These are phyloP conservation scores for Hemichromis elongatus DNA, from an alignment of 2,113 vertebrate species.

Conservation along the genomic window DNA sequence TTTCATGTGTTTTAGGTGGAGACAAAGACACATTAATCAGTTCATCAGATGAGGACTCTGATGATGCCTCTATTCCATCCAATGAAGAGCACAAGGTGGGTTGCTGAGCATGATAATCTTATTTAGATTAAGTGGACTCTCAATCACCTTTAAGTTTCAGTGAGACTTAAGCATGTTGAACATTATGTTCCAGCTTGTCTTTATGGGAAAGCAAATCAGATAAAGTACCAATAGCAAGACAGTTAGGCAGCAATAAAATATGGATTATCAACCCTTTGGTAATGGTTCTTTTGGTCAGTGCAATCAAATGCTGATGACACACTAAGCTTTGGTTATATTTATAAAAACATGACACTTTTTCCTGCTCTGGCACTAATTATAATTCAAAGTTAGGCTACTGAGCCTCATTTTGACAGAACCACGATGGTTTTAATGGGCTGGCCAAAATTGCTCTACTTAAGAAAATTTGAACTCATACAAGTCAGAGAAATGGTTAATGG, in stretches of 20 bases:
- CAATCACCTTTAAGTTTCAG: not conserved
- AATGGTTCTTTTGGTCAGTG: not conserved
- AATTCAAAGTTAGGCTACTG: not conserved
- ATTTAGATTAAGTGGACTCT: not conserved
- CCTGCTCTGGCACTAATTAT: not conserved
- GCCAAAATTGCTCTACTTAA: not conserved
- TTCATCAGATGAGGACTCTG: conserved; percentile 82
- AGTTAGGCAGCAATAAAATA: not conserved
- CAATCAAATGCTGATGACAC: not conserved
- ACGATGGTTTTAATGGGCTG: fast-evolving
- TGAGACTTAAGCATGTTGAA: not conserved
- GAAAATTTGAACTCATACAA: not conserved
- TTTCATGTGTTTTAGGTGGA: conserved; percentile 47
- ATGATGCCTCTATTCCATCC: conserved; percentile 79
- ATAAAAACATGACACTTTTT: not conserved
- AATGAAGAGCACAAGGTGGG: conserved; percentile 90
- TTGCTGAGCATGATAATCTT: not conserved
- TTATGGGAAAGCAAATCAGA: not conserved
- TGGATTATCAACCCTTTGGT: fast-evolving
- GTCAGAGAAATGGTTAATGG: not conserved
- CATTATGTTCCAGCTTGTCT: not conserved
- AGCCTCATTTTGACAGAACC: not conserved
- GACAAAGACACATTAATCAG: conserved; percentile 76
- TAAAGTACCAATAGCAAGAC: not conserved
- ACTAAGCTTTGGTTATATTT: fast-evolving